Evolutionary conservation across 2,888 invertebrate species (phyloP).

Genomic region (Volucella inanis): DNA sequence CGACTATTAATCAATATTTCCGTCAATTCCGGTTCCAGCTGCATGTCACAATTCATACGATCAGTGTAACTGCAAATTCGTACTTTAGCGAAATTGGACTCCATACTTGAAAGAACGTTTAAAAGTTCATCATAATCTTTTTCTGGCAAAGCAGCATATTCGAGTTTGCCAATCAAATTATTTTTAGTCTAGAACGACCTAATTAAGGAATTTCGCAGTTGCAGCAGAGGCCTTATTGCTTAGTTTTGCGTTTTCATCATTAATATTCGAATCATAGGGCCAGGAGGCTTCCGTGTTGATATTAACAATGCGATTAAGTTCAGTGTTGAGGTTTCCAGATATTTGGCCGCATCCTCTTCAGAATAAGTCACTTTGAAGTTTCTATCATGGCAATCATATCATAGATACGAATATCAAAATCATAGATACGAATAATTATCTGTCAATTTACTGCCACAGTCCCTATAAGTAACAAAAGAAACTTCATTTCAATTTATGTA

Average conservation of each 20-base stretch:
- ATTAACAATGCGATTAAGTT: constrained; percentile 85
- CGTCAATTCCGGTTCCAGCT: constrained; percentile 90
- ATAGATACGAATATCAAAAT: too few relatives aligned
- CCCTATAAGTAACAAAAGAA: constrained; percentile 30
- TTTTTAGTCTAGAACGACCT: constrained; percentile 78
- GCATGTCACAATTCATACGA: constrained; percentile 86
- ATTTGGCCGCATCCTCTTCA: constrained; percentile 86
- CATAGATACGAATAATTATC: not conserved
- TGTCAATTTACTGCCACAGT: constrained; percentile 31
- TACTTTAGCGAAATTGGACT: constrained; percentile 89
- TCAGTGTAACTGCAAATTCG: constrained; percentile 90
- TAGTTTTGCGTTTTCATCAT: constrained; percentile 86
- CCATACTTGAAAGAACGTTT: constrained; percentile 88
- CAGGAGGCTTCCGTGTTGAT: constrained; percentile 86
- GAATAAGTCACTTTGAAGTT: constrained; percentile 3
- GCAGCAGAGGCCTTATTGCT: constrained; percentile 81
- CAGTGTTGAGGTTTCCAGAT: constrained; percentile 86
- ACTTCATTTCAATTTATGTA: constrained; percentile 26
- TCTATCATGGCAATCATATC: constrained; percentile 48
- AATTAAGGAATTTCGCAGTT: constrained; percentile 82
- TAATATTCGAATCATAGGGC: constrained; percentile 91
- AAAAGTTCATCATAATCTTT: constrained; percentile 86
- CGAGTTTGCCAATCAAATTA: constrained; percentile 90
- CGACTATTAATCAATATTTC: constrained; percentile 87
- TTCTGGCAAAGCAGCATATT: constrained; percentile 89